These are phyloP conservation scores for Pemphredon lugubris DNA, from an alignment of 2,888 invertebrate species.

Conservation along the genomic window DNA sequence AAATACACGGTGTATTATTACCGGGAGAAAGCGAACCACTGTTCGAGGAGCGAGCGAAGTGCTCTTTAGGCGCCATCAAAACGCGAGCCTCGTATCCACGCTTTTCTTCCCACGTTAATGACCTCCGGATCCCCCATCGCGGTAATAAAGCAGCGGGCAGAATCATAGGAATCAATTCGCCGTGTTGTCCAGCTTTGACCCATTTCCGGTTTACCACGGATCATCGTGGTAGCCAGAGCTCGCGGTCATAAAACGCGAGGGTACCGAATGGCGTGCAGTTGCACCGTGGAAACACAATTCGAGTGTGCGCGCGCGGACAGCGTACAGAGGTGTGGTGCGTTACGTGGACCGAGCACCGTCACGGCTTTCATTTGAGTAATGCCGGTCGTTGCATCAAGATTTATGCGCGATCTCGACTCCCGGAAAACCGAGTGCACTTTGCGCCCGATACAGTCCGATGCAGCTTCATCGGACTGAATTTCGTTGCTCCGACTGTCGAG, in stretches of 20 bases:
- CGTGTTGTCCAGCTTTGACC: slow-evolving; percentile 45
- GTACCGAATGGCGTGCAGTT: slow-evolving; percentile 10
- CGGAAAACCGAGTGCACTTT: slow-evolving; percentile 49
- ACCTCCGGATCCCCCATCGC: slow-evolving; percentile 36
- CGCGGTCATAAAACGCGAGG: slow-evolving; percentile 38
- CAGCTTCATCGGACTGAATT: slow-evolving; percentile 16
- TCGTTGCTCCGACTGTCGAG: too few species aligned
- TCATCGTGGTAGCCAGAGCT: slow-evolving; percentile 6
- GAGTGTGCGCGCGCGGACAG: background rate
- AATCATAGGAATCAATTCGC: slow-evolving; percentile 53
- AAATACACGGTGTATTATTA: slow-evolving; percentile 20
- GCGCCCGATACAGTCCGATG: slow-evolving; percentile 37
- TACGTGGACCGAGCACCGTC: background rate
- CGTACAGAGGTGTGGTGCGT: background rate
- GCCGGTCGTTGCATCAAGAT: slow-evolving; percentile 31
- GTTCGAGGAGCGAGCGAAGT: slow-evolving; percentile 23
- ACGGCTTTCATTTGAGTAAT: slow-evolving; percentile 8
- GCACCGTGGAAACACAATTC: slow-evolving; percentile 38
- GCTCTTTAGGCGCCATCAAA: slow-evolving; percentile 8
- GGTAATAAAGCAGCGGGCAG: slow-evolving; percentile 57
- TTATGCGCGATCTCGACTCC: slow-evolving; percentile 36
- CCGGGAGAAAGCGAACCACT: slow-evolving; percentile 39
- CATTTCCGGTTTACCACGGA: slow-evolving; percentile 46
- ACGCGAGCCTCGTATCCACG: slow-evolving; percentile 18
- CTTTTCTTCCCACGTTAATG: slow-evolving; percentile 55